Conservation (phyloP, 2,113 vertebrate genomes). For the Tiliqua scincoides region DNA sequence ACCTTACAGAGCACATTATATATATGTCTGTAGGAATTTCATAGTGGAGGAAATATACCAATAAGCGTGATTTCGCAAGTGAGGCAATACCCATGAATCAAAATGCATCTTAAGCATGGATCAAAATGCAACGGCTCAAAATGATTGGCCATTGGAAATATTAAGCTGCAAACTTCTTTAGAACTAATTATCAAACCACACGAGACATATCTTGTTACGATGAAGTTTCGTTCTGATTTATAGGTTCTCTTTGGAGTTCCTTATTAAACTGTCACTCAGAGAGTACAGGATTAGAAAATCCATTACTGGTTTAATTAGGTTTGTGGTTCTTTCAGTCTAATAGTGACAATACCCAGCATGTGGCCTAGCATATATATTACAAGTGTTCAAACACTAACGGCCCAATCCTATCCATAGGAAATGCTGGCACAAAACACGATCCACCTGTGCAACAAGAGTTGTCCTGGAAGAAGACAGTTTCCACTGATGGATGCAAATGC, state of each 20-base stretch:
- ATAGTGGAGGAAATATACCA: slow-evolving; percentile 9
- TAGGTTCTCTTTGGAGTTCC: slow-evolving; percentile 44
- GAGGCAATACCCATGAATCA: slow-evolving; percentile 12
- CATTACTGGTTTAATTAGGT: slow-evolving; percentile 69
- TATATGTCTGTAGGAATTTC: too few relatives aligned
- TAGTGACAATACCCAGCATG: slow-evolving; percentile 19
- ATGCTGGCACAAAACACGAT: too few relatives aligned
- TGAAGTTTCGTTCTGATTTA: slow-evolving; percentile 60
- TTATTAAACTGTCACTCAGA: slow-evolving; percentile 69
- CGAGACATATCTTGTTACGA: slow-evolving; percentile 37
- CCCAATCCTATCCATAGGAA: too few relatives aligned
- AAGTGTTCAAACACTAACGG: not conserved
- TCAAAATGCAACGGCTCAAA: not conserved
- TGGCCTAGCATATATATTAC: slow-evolving; percentile 7
- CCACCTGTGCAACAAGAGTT: too few relatives aligned
- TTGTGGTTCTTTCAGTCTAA: slow-evolving; percentile 39
- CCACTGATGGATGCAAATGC: too few relatives aligned
- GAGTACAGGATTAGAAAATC: slow-evolving; percentile 48
- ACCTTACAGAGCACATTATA: too few relatives aligned
- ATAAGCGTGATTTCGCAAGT: slow-evolving; percentile 46
- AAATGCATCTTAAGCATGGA: not conserved
- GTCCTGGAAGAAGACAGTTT: too few relatives aligned
- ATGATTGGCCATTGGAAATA: slow-evolving; percentile 17
- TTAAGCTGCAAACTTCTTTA: slow-evolving; percentile 38
- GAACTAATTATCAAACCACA: slow-evolving; percentile 45